Evolutionary conservation across 92 coral and sea anemone genomes (phyloP), one percentile per base, ranked within the genome.

Genomic region (Phenganax stokvisi): DNA sequence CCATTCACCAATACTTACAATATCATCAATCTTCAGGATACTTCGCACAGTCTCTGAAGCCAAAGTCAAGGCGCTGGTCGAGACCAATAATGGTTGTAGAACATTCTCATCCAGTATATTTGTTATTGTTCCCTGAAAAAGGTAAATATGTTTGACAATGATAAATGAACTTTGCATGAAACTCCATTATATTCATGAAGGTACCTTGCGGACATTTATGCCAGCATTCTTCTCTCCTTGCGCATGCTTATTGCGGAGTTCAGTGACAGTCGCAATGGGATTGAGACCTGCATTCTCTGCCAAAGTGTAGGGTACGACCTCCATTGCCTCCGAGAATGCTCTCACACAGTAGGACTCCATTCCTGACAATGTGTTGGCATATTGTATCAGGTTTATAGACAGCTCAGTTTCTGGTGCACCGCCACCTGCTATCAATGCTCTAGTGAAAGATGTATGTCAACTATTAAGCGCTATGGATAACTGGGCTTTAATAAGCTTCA

Each of bases 341-440:
- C 93, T 90, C 17, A 37, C 47, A 70, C 98, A 93, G 85, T 93
- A 93, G 10, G 98, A 91, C 57, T 93, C 98, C 92, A 90, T 93
- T 54, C 98, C 96, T 25, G 96, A 88, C 51, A 93, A 81, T 0
- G 98, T 89, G 79, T 91, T 96, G 30, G 92, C 89, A 80, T 93
- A 87, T 57, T 93, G 90, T 10, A 96, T 91, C 5, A 93, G 93
- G 27, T 87, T 81, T 66, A 93, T 83, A 55, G 98, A 92, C 63
- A 93, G 90, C 83, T 93, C 98, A 17, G 89, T 93, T 66, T 93
- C 98, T 10, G 98, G 98, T 0, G 98, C 98, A 17, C 98, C 98
- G 3, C 98, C 98, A 28, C 98, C 98, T 11, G 98, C 93, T 37
- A 93, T 91, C 7, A 93, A 91, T 8, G 97, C 97, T 83, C 97